These are phyloP conservation scores for Euleptes europaea DNA, from an alignment of 2,113 vertebrate species.

Conservation along the genomic window DNA sequence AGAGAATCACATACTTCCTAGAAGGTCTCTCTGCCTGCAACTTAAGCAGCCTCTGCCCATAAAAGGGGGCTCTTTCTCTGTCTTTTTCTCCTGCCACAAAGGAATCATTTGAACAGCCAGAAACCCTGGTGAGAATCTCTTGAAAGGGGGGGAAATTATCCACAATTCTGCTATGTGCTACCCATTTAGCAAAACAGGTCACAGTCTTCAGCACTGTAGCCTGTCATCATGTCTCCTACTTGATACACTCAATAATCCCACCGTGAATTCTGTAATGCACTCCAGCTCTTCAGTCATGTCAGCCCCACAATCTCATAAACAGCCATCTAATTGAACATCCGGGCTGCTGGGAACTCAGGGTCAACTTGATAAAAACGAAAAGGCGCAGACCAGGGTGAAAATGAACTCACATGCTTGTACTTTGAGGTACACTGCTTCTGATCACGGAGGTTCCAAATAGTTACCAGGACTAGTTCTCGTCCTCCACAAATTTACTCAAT, in stretches of 20 bases:
- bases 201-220: conserved; percentile 37
- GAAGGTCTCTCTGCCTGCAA: neutral
- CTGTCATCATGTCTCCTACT: conserved; percentile 46
- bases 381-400: neutral
- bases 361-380: neutral
- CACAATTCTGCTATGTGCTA: conserved; percentile 42
- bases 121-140: conserved; percentile 47
- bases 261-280: conserved; percentile 35
- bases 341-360: neutral
- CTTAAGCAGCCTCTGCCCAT: conserved; percentile 14
- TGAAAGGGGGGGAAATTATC: conserved; percentile 35
- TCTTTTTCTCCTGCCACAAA: conserved; percentile 18
- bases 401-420: neutral
- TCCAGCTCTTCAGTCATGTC: conserved; percentile 32
- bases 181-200: conserved; percentile 54
- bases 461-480: neutral
- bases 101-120: conserved; percentile 21
- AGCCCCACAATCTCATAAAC: neutral
- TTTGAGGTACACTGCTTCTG: neutral
- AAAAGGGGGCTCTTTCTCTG: neutral
- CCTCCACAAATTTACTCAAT: no score
- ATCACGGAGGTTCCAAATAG: neutral
- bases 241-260: conserved; percentile 52
- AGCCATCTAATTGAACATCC: neutral
- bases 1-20: neutral